Base-by-base conservation (phyloP, 2,888 invertebrate genomes). In the Agonopterix arenella region DNA sequence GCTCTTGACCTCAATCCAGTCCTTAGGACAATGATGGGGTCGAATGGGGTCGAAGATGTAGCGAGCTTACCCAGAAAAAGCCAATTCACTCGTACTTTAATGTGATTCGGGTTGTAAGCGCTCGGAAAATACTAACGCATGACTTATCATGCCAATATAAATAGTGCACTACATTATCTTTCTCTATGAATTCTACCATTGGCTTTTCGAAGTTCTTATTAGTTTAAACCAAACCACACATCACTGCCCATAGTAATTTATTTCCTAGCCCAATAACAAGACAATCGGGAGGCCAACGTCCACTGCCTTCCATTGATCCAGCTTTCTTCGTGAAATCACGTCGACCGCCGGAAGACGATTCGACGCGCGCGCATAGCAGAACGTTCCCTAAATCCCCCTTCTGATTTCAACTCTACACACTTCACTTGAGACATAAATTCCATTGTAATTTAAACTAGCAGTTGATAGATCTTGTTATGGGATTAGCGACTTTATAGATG, bases 301-400 rank as follows among this genome's bases (percentile, higher is more conserved):
- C 86, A 85, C 70, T 66, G 76, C 79, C 72, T 72, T 79, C 83
- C 84, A 84, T 84, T 84, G 76, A 85, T 77, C 76, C 73, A 71
- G 73, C 84, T 86, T 86, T 86, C 86, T 83, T 84, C 70, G 77
- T 84, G 86, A 85, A 85, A 86, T 85, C 88, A 86, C 86, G 86
- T 88, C 83, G 69, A 60, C 66, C 75, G 75, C 88, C 86, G 88
- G 88, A 88, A 86, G 84, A 82, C 83, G 72, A 88, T 88, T 86
- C 82, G 86, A 74, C 70, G 70, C 85, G 84, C 72, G 62, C 73
- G 78, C 73, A 65, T 73, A 85, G 81, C 83, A 84, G 77, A 84
- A 84, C 85, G 77, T 61, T 4, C 40, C 5, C 7, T 28, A 5
- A 7, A 28, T 28, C 28, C 28, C 28, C 28, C 28, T 28, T 28